Evolutionary conservation across 2,888 invertebrate species (phyloP).

Genomic region (Eumacrocentrus americanus): DNA sequence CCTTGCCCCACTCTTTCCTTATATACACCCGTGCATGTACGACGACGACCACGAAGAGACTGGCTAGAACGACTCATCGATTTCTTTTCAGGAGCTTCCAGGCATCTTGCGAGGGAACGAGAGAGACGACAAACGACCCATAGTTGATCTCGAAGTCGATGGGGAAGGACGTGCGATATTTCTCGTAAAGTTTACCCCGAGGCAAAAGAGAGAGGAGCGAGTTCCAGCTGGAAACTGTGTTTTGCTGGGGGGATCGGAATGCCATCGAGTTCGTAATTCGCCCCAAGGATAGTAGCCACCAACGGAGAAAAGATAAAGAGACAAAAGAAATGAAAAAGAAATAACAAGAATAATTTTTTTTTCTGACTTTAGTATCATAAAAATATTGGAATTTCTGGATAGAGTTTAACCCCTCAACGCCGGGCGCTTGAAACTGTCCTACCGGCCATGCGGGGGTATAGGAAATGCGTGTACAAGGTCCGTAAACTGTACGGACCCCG

Average conservation of each 20-base stretch:
- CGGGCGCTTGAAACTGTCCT: no score
- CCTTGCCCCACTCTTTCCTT: no score
- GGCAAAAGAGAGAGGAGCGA: constrained; percentile 5
- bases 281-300: not conserved
- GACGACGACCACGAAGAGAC: not conserved
- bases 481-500: no score
- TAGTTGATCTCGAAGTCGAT: constrained; percentile 13
- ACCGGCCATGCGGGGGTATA: no score
- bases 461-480: no score
- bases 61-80: constrained; percentile 19
- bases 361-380: not conserved
- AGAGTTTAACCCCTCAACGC: not conserved
- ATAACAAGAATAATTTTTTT: not conserved
- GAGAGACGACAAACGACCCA: not conserved
- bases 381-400: not conserved
- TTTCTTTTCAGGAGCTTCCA: constrained; percentile 10
- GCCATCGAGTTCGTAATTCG: constrained; percentile 1
- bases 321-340: not conserved
- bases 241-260: constrained; percentile 9
- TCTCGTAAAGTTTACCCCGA: constrained; percentile 8
- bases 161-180: constrained; percentile 15
- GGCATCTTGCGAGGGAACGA: not conserved
- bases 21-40: not conserved
- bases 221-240: constrained; percentile 26
- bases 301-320: constrained; percentile 17